Evolutionary conservation across 2,888 invertebrate species (phyloP).

Genomic region (Andrena bucephala): DNA sequence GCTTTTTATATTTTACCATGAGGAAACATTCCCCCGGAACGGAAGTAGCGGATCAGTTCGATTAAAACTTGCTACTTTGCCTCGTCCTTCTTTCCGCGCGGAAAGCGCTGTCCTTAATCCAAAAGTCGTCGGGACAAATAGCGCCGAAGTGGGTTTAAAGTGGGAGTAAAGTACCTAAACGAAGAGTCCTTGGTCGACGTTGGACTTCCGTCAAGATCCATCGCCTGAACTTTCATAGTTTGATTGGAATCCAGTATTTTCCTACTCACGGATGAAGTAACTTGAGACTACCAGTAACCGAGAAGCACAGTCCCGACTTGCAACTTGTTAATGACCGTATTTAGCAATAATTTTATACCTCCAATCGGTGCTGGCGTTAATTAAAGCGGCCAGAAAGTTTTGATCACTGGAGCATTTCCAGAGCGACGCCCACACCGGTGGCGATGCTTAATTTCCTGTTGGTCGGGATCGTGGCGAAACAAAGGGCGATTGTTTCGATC

Average conservation of each 20-base stretch:
- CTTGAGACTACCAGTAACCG: too few species aligned
- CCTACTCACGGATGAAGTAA: too few species aligned
- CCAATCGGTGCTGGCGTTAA: too few species aligned
- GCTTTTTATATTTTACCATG: neutral
- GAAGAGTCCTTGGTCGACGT: too few species aligned
- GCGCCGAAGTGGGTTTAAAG: neutral
- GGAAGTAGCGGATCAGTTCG: conserved; percentile 28
- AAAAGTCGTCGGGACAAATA: neutral
- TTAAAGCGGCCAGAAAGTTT: too few species aligned
- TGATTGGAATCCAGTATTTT: too few species aligned
- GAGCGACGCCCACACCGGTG: neutral
- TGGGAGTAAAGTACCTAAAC: too few species aligned
- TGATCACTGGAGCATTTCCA: neutral
- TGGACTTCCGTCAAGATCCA: too few species aligned
- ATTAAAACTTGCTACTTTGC: conserved; percentile 28
- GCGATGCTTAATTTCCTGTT: conserved; percentile 39
- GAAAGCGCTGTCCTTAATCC: neutral
- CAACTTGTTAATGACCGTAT: too few species aligned
- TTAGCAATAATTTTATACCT: too few species aligned
- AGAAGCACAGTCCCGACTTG: too few species aligned
- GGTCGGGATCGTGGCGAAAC: neutral
- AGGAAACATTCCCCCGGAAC: conserved; percentile 6
- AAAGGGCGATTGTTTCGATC: conserved; percentile 30
- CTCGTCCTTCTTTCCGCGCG: neutral
- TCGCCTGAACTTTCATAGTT: too few species aligned